Conservation (phyloP, 1,140 invertebrate genomes). For the Propsilocerus akamusi region DNA sequence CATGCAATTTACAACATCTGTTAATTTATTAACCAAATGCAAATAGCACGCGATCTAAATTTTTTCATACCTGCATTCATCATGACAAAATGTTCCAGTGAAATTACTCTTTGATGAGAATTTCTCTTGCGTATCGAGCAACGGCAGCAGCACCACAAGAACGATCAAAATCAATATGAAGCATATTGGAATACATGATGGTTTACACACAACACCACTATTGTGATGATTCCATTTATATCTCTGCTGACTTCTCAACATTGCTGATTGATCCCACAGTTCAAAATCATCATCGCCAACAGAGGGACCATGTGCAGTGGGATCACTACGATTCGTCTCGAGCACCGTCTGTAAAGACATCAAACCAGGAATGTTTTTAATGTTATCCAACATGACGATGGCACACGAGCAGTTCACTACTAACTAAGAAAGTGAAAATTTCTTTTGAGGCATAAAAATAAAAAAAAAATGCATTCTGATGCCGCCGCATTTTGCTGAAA, state of each 20-base stretch:
- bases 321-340: constrained; percentile 25
- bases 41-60: neutral
- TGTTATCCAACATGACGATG: neutral
- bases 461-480: neutral
- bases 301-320: constrained; percentile 15
- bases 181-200: constrained; percentile 62
- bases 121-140: constrained; percentile 36
- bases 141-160: constrained; percentile 49
- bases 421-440: neutral
- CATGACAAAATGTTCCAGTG: constrained; percentile 25
- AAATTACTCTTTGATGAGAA: constrained; percentile 11
- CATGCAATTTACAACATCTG: no score
- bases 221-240: constrained; percentile 26
- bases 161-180: constrained; percentile 56
- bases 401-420: no score
- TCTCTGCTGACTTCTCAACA: constrained; percentile 32
- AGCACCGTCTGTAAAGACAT: constrained; percentile 28
- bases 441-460: neutral
- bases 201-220: constrained; percentile 31
- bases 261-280: constrained; percentile 34
- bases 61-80: constrained; percentile 31
- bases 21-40: no score
- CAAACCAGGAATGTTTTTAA: constrained; percentile 7
- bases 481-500: no score
- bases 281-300: constrained; percentile 32